phyloP scores from a whole-genome alignment of 2,113 vertebrate genomes.

The Mormoops blainvillei region DNA sequence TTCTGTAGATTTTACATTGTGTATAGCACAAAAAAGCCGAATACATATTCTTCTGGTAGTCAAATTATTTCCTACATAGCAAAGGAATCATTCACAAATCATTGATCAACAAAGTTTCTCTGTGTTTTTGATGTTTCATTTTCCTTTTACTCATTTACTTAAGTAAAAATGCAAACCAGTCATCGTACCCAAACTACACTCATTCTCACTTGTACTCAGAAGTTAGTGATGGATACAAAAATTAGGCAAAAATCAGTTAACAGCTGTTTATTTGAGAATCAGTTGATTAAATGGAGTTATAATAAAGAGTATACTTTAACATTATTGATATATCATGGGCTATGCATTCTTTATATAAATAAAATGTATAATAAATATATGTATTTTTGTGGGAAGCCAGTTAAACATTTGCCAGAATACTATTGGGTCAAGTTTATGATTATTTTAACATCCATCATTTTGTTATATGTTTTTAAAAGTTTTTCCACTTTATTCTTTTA shows the following conservation, averaged over 20 bases:
- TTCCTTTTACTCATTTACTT: neutral
- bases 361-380: neutral
- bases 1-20: neutral
- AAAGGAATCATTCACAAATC: neutral
- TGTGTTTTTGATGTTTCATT: neutral
- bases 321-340: neutral
- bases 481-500: neutral
- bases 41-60: neutral
- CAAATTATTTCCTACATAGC: neutral
- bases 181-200: neutral
- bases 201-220: neutral
- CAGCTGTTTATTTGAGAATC: neutral
- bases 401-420: neutral
- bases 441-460: neutral
- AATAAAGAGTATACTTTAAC: neutral
- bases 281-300: neutral
- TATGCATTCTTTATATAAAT: neutral
- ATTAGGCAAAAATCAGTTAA: slow-evolving; percentile 10
- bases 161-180: neutral
- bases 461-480: neutral
- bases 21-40: neutral
- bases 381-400: neutral
- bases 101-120: neutral
- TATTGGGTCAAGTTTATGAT: neutral
- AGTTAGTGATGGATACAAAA: neutral